Percentiles rank a stretch among this genome's conserved stretches.
Evolutionary conservation across 2,888 invertebrate genomes (phyloP).

Genomic region (Meteorus colon): DNA sequence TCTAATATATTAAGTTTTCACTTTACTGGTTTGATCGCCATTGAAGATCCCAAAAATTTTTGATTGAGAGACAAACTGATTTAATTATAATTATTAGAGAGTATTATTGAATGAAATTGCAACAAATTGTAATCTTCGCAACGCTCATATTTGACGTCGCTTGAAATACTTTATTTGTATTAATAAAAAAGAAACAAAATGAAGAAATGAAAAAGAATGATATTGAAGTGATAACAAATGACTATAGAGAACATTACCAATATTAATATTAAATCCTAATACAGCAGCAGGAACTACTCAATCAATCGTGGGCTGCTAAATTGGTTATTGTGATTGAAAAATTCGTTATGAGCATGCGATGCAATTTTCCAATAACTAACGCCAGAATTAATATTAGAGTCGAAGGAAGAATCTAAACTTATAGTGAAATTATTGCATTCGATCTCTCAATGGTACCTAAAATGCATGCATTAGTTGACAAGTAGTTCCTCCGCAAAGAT

Average conservation of each 20-base stretch:
- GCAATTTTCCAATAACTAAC: neutral
- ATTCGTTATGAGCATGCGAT: neutral
- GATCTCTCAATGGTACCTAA: neutral
- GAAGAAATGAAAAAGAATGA: neutral
- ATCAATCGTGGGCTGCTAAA: neutral
- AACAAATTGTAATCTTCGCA: neutral
- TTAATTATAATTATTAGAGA: slow-evolving; percentile 24
- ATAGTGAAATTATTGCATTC: neutral
- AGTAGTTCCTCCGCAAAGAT: neutral
- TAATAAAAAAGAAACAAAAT: neutral
- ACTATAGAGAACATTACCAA: slow-evolving; percentile 4
- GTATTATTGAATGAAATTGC: slow-evolving; percentile 14
- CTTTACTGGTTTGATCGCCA: slow-evolving; percentile 22
- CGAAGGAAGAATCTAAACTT: neutral
- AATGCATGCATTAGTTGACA: neutral
- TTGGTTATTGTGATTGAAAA: neutral
- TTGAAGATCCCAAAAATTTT: slow-evolving; percentile 29
- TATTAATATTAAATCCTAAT: neutral
- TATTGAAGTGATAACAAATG: neutral
- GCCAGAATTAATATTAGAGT: neutral
- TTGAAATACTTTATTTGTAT: neutral
- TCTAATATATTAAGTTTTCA: slow-evolving; percentile 56
- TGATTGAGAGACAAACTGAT: slow-evolving; percentile 11
- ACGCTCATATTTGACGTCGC: slow-evolving; percentile 1
- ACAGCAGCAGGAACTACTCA: neutral